A percentile compares a stretch with the other conserved stretches of the same genome.
Conservation (phyloP, 2,888 invertebrate genomes). For the Pterostichus niger region DNA sequence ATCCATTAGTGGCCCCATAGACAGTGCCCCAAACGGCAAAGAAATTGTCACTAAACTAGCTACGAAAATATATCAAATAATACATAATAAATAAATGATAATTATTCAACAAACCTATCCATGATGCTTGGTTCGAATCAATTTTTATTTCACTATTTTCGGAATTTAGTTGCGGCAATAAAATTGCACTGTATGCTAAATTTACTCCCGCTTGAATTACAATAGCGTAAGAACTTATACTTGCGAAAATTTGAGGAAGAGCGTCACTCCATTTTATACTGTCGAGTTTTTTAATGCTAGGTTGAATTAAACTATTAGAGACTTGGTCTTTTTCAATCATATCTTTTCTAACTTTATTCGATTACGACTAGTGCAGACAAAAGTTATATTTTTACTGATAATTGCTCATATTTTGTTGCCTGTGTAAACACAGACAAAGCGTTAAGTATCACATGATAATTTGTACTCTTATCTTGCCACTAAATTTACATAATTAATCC, state of each 20-base stretch:
- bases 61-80: slow-evolving; percentile 72
- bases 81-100: slow-evolving; percentile 4
- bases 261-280: slow-evolving; percentile 69
- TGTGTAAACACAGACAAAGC: slow-evolving; percentile 47
- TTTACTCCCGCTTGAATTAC: slow-evolving; percentile 81
- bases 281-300: slow-evolving; percentile 31
- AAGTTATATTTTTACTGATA: slow-evolving; percentile 5
- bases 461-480: slow-evolving; percentile 40
- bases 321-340: slow-evolving; percentile 56
- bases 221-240: slow-evolving; percentile 77
- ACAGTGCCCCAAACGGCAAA: slow-evolving; percentile 79
- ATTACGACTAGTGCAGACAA: neutral
- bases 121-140: slow-evolving; percentile 78
- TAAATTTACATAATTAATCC: slow-evolving; percentile 60
- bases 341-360: neutral
- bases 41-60: slow-evolving; percentile 80
- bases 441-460: slow-evolving; percentile 47
- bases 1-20: slow-evolving; percentile 80
- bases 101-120: slow-evolving; percentile 78
- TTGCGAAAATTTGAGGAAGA: slow-evolving; percentile 75
- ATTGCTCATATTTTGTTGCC: slow-evolving; percentile 23
- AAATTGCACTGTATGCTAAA: slow-evolving; percentile 80
- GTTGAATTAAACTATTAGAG: slow-evolving; percentile 52
- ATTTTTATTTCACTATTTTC: slow-evolving; percentile 75
- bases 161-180: slow-evolving; percentile 78